These are phyloP conservation scores for Zhengitettix transpicula DNA, from an alignment of 2,888 invertebrate genomes.

Conservation along the genomic window DNA sequence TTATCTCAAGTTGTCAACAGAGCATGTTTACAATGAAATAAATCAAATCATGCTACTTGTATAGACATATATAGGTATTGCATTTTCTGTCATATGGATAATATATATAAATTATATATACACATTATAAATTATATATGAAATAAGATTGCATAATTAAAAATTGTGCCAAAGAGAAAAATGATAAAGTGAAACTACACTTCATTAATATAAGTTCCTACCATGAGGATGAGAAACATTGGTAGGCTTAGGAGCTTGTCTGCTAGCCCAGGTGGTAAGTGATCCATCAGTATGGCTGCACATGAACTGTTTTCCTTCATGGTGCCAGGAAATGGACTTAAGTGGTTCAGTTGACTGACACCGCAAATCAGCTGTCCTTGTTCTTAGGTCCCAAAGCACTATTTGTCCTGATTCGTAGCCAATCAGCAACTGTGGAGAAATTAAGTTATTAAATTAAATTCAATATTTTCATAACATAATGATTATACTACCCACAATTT, in stretches of 20 bases:
- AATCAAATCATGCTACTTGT: too few species aligned
- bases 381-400: slow-evolving; percentile 89
- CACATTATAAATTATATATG: too few species aligned
- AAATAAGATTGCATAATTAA: too few species aligned
- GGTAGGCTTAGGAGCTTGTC: slow-evolving; percentile 57
- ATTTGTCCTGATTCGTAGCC: slow-evolving; percentile 90
- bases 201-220: slow-evolving; percentile 24
- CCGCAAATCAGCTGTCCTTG: slow-evolving; percentile 70
- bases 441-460: too few species aligned
- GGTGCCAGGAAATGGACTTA: slow-evolving; percentile 87
- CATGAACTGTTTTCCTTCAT: slow-evolving; percentile 96
- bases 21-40: too few species aligned
- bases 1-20: too few species aligned
- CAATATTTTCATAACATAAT: too few species aligned
- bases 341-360: slow-evolving; percentile 61
- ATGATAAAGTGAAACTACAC: background rate
- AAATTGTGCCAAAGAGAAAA: too few species aligned
- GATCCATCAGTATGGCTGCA: slow-evolving; percentile 92
- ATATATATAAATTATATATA: too few species aligned
- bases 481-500: too few species aligned
- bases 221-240: slow-evolving; percentile 84
- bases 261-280: slow-evolving; percentile 80
- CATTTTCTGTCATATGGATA: too few species aligned
- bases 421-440: slow-evolving; percentile 62
- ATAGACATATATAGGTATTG: too few species aligned